These are phyloP conservation scores for Rhinichthys klamathensis DNA, from an alignment of 2,113 vertebrate species.

Conservation along the genomic window DNA sequence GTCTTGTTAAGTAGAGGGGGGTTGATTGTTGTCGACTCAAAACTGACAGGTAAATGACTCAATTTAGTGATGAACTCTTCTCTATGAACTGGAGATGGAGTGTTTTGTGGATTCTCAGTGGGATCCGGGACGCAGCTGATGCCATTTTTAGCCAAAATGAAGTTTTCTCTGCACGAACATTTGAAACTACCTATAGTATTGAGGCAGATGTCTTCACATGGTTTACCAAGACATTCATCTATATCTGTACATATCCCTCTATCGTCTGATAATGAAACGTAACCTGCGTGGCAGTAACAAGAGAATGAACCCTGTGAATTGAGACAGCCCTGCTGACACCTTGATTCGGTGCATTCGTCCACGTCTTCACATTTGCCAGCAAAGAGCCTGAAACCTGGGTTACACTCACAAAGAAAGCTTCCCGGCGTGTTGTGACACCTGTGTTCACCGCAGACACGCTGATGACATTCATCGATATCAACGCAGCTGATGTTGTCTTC, in stretches of 20 bases:
- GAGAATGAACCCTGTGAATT: conserved; percentile 71
- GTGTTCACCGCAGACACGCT: conserved; percentile 56
- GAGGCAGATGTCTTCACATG: conserved; percentile 64
- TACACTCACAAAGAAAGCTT: conserved; percentile 68
- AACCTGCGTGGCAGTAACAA: conserved; percentile 70
- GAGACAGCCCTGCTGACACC: conserved; percentile 67
- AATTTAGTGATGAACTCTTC: conserved; percentile 21
- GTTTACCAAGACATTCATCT: conserved; percentile 63
- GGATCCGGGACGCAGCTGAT: conserved; percentile 42
- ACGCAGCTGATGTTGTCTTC: conserved; percentile 66
- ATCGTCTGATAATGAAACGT: conserved; percentile 50
- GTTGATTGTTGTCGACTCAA: neutral
- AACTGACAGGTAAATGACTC: neutral
- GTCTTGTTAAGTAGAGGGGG: conserved; percentile 50
- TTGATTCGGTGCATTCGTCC: conserved; percentile 66
- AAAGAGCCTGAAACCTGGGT: conserved; percentile 60
- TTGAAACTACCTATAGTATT: conserved; percentile 69
- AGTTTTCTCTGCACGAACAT: conserved; percentile 59
- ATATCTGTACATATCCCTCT: conserved; percentile 65
- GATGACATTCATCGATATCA: conserved; percentile 71
- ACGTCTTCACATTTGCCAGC: conserved; percentile 66
- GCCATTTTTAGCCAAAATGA: conserved; percentile 51
- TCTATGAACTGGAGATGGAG: neutral
- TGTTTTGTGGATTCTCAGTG: neutral
- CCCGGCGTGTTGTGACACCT: conserved; percentile 66